phyloP scores from a whole-genome alignment of 2,797 vertebrate genomes.

The Periophthalmus magnuspinnatus region DNA sequence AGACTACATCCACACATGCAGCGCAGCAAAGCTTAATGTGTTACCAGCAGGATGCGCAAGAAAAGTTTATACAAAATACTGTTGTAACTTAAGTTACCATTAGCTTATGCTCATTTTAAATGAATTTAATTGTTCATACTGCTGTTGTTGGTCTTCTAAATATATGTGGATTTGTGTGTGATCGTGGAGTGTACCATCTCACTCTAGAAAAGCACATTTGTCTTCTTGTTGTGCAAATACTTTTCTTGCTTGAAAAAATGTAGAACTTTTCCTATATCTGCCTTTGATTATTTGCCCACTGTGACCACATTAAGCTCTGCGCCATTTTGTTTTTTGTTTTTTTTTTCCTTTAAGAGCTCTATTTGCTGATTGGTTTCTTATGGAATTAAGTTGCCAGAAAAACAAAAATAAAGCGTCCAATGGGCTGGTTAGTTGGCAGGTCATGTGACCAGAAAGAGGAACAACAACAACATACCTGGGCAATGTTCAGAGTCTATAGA shows the following conservation, averaged over 20 bases:
- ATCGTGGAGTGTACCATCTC: not conserved
- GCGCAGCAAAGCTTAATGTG: constrained; percentile 94
- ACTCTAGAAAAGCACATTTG: too few species aligned
- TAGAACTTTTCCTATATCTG: constrained; percentile 3
- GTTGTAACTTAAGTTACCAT: not conserved
- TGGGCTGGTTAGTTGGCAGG: constrained; percentile 86
- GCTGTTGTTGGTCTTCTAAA: not conserved
- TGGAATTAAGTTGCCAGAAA: constrained; percentile 78
- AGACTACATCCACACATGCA: constrained; percentile 91
- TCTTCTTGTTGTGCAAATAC: not conserved
- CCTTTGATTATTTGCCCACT: constrained; percentile 47
- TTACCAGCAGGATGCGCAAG: constrained; percentile 63
- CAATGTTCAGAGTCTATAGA: constrained; percentile 99
- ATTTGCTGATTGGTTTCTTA: constrained; percentile 13
- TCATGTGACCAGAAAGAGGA: constrained; percentile 98
- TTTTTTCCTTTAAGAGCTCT: constrained; percentile 13
- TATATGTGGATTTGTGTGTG: not conserved
- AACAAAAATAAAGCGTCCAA: constrained; percentile 85
- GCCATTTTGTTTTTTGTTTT: constrained; percentile 40
- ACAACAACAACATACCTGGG: constrained; percentile 99
- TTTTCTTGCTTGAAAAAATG: not conserved
- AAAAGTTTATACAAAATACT: not conserved
- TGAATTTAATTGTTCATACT: not conserved
- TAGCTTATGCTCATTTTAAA: not conserved
- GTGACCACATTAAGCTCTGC: constrained; percentile 91